Evolutionary conservation across 2,113 vertebrate species (phyloP).

Genomic region (Sigmodon hispidus): DNA sequence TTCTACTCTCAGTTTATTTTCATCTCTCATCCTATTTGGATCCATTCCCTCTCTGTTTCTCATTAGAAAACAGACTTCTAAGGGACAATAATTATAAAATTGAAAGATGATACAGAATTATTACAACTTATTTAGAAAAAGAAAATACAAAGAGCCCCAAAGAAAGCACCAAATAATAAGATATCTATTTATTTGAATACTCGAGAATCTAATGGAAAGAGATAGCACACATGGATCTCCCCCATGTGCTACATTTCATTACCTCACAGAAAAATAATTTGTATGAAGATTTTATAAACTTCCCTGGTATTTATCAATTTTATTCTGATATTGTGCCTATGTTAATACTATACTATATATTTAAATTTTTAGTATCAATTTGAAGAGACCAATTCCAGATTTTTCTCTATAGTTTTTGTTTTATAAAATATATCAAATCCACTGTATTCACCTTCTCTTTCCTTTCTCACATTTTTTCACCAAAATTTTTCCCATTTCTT

Average conservation of each 20-base stretch:
- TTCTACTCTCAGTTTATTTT: background rate
- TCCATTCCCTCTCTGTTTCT: background rate
- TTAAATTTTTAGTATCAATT: background rate
- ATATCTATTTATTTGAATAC: background rate
- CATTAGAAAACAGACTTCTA: background rate
- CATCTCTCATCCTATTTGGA: rapidly evolving
- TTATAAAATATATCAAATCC: background rate
- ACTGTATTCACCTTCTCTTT: background rate
- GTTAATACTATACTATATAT: background rate
- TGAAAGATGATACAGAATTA: background rate
- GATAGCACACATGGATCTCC: background rate
- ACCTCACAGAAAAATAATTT: background rate
- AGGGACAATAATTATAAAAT: background rate
- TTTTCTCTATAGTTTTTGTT: background rate
- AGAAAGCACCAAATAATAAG: background rate
- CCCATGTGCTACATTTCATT: background rate
- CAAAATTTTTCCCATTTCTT: background rate
- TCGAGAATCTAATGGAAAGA: background rate
- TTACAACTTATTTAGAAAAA: background rate
- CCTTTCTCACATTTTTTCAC: background rate
- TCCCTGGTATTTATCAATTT: background rate
- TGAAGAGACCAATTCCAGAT: background rate
- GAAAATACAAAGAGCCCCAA: background rate
- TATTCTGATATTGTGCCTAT: background rate
- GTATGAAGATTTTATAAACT: background rate